Base-by-base conservation (phyloP, 2,888 invertebrate species). In the Geotrupes spiniger region DNA sequence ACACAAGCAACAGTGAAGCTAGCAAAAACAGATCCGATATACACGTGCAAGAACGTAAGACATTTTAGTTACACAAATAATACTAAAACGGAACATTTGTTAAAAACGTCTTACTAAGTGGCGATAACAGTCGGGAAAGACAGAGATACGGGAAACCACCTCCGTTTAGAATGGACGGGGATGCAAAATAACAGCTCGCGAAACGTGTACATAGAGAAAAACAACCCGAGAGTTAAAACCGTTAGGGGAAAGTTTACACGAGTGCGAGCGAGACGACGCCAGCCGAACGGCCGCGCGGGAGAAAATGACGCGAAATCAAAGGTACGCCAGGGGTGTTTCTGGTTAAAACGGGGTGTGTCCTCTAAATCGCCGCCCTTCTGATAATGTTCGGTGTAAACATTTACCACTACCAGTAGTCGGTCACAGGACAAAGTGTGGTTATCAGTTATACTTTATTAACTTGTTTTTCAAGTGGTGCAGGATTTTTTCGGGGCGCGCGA, bases 291-390 rank as follows among this genome's bases (percentile, higher is more conserved):
- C 10, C 29, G 31, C 43, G 37, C 40, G 49, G 26, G 31, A 43
- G 44, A 52, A 39, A 49, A 49, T 45, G 51, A 52, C 43, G 38
- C 45, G 41, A 39, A 25, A 26, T 39, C 33, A 46, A 52, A 51
- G 52, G 53, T 53, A 53, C 54, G 60, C 63, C 60, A 67, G 69
- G 71, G 70, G 70, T 69, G 69, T 64, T 66, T 63, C 66, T 64
- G 60, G 54, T 56, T 53, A 57, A 57, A 41, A 63, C 57, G 65
- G 71, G 72, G 71, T 65, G 73, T 71, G 71, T 70, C 70, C 67
- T 66, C 59, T 53, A 54, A 61, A 62, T 65, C 63, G 61, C 71
- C 72, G 72, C 72, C 73, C 65, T 63, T 59, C 55, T 55, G 54
- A 58, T 60, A 58, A 60, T 58, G 56, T 57, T 58, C 59, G 52